A percentile compares a stretch with the other conserved stretches of the same genome.
Conservation (phyloP, 2,113 vertebrate species). For the Odocoileus hemionus region DNA sequence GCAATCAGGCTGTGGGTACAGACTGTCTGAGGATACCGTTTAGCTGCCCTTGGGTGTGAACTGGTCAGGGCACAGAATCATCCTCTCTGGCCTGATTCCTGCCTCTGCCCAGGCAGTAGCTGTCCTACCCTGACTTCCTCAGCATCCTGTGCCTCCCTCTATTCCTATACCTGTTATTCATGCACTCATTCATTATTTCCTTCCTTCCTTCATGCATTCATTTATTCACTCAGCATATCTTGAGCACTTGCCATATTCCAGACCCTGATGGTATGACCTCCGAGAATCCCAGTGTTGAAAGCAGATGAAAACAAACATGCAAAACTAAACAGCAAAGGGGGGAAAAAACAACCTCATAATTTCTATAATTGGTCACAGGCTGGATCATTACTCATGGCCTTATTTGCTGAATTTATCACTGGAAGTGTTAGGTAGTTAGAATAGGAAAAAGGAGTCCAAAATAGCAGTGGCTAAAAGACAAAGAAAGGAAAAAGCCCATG, state of each 20-base stretch:
- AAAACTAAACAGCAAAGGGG: not conserved
- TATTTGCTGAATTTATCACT: not conserved
- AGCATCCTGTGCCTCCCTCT: not conserved
- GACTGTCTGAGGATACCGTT: not conserved
- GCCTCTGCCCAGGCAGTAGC: not conserved
- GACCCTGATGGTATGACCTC: not conserved
- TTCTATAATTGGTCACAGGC: not conserved
- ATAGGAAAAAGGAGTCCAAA: not conserved
- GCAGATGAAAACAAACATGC: not conserved
- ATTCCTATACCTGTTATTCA: not conserved
- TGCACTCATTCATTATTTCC: too few relatives aligned
- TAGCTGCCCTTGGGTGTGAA: not conserved
- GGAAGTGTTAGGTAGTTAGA: not conserved
- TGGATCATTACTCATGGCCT: not conserved
- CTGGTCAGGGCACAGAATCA: not conserved
- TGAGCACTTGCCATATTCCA: not conserved
- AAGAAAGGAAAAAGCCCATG: not conserved
- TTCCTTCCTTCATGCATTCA: not conserved
- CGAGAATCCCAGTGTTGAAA: not conserved
- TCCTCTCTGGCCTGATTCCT: not conserved
- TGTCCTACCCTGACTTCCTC: not conserved
- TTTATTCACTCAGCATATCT: not conserved
- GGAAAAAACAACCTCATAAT: not conserved
- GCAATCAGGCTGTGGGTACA: not conserved
- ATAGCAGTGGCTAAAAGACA: not conserved